phyloP scores from a whole-genome alignment of 2,888 invertebrate genomes.

The Conus canariensis region DNA sequence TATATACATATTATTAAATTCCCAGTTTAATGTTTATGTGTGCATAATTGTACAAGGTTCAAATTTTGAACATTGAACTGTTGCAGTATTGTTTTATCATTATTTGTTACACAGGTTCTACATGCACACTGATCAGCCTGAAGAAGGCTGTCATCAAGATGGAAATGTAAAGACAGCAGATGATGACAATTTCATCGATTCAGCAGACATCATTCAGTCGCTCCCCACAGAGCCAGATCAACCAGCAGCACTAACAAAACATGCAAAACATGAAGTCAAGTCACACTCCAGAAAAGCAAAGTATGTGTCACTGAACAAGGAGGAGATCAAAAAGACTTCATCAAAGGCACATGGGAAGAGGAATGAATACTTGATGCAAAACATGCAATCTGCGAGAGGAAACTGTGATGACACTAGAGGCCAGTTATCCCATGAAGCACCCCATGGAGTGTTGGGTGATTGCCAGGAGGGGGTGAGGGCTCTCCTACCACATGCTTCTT shows the following conservation, averaged over 20 bases:
- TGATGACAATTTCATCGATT: background rate
- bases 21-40: too few relatives aligned
- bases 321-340: background rate
- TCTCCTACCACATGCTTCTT: background rate
- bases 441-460: background rate
- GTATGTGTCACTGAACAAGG: background rate
- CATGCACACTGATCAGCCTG: slow-evolving; percentile 13
- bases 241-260: background rate
- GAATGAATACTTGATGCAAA: background rate
- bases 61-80: too few relatives aligned
- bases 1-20: too few relatives aligned
- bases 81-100: background rate
- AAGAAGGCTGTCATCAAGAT: background rate
- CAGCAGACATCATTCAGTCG: background rate
- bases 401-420: background rate
- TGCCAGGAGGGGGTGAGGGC: background rate
- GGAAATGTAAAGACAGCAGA: background rate
- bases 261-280: background rate
- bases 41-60: too few relatives aligned
- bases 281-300: background rate
- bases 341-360: background rate
- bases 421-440: background rate
- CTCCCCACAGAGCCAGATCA: background rate
- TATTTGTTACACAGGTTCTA: slow-evolving; percentile 8
- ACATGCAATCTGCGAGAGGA: background rate